A percentile compares a stretch with the other conserved stretches of the same genome.
phyloP scores from a whole-genome alignment of 2,888 invertebrate species.

The Drosophila robusta region DNA sequence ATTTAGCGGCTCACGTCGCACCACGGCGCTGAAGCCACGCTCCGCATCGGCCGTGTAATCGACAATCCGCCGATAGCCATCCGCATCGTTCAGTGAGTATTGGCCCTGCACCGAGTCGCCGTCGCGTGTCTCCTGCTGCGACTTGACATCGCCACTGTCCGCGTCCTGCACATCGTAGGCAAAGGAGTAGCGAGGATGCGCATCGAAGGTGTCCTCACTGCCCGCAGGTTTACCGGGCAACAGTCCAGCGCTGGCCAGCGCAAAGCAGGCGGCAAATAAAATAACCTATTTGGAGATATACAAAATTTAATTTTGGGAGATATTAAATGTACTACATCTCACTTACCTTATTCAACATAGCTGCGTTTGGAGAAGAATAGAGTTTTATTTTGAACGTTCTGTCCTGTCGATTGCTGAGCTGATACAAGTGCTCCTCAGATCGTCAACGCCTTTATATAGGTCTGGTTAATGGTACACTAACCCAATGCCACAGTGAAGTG shows the following conservation, averaged over 20 bases:
- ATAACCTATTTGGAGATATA: constrained; percentile 33
- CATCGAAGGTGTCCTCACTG: constrained; percentile 75
- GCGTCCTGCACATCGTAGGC: constrained; percentile 85
- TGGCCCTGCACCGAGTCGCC: constrained; percentile 86
- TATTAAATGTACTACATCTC: neutral
- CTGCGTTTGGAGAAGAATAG: constrained; percentile 2
- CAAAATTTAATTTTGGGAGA: neutral
- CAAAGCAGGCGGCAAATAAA: constrained; percentile 61
- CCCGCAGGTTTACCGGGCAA: constrained; percentile 55
- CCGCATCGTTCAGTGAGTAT: constrained; percentile 86
- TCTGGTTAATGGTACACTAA: constrained; percentile 39
- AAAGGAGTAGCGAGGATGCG: constrained; percentile 85
- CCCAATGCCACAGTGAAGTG: constrained; percentile 70
- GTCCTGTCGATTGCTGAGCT: constrained; percentile 42
- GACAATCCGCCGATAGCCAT: constrained; percentile 86
- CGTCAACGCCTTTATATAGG: constrained; percentile 60
- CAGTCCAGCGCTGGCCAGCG: constrained; percentile 70
- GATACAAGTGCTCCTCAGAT: constrained; percentile 35
- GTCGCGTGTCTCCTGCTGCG: constrained; percentile 86
- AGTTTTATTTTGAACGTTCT: constrained; percentile 18
- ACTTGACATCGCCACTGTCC: constrained; percentile 86
- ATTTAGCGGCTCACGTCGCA: constrained; percentile 85
- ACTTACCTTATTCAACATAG: constrained; percentile 78
- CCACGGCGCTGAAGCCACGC: constrained; percentile 86
- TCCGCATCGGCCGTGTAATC: constrained; percentile 86